phyloP scores from a whole-genome alignment of 2,888 invertebrate species.

The Philaethria dido region DNA sequence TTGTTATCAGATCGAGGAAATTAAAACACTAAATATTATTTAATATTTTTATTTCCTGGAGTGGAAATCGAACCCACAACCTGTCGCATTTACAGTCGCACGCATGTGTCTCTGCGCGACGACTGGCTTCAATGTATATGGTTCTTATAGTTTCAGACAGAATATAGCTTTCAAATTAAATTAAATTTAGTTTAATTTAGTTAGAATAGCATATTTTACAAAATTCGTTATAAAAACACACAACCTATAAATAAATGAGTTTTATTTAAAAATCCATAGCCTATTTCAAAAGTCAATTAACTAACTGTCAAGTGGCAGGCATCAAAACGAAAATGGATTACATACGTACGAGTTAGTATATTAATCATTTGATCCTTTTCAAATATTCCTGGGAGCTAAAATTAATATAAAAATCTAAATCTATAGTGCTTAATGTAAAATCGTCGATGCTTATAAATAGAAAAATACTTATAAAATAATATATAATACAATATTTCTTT shows the following conservation, averaged over 20 bases:
- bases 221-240: not conserved
- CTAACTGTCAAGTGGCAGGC: slow-evolving; percentile 1
- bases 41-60: too few species aligned
- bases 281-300: slow-evolving; percentile 14
- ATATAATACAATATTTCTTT: too few species aligned
- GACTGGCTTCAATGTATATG: too few species aligned
- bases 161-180: too few species aligned
- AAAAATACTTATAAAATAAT: not conserved
- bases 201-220: not conserved
- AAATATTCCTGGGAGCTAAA: slow-evolving; percentile 2
- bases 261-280: not conserved
- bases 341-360: not conserved
- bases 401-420: not conserved
- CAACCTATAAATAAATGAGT: not conserved
- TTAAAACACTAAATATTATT: too few species aligned
- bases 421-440: not conserved
- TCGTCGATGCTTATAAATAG: not conserved
- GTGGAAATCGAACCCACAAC: too few species aligned
- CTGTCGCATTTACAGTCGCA: too few species aligned
- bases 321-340: slow-evolving; percentile 8
- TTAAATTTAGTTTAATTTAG: too few species aligned
- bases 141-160: too few species aligned
- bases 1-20: too few species aligned
- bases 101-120: too few species aligned
- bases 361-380: slow-evolving; percentile 7